Base-by-base conservation (phyloP, 2,113 vertebrate genomes). In the Ia io region DNA sequence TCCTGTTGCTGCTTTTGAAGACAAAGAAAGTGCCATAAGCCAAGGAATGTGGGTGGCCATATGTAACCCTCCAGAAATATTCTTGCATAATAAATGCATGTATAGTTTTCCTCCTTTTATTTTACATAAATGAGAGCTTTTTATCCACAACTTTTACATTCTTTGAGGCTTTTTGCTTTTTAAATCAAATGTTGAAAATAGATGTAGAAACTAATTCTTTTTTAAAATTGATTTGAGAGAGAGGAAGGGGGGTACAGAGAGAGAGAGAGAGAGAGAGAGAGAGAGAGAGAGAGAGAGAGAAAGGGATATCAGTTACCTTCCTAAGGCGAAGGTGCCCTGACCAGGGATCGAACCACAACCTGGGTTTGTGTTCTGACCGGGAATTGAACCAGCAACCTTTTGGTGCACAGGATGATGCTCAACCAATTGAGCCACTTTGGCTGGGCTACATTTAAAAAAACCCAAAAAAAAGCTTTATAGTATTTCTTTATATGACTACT, bases 171-270 rank as follows among this genome's bases (percentile, higher is more conserved):
- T 61, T 88, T 44, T 73, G n/a, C 47, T 71, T 91, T 95, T 95
- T 85, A 2, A 92, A 92, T n/a, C n/a, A 65, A 65, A 7, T 85
- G 14, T 93, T 94, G 70, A 69, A 88, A 90, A 88, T 23, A 95
- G 20, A 63, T 78, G 1, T 35, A 84, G 25, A 90, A 70, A 35
- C 9, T 30, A 16, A 20, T 63, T 53, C 22, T 59, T 25, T 65
- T 16, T 30, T 6, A 32, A 63, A 32, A 32, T 63, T 30, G 61
- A 63, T 65, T 65, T 65, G 30, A 65, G 61, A 65, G 30, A 65
- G 30, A 16, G 28, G 22, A 30, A 30, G 8, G 11, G 61, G 61
- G 61, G 37, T 37, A 23, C 22, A 23, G 20, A 23, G 22, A 9
- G 53, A 56, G 28, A 32, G 59, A 56, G 51, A 53, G 17, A 20